Percentiles rank a stretch among this genome's conserved stretches.
These are phyloP conservation scores for Equus przewalskii DNA, from an alignment of 2,113 vertebrate genomes.

Conservation along the genomic window DNA sequence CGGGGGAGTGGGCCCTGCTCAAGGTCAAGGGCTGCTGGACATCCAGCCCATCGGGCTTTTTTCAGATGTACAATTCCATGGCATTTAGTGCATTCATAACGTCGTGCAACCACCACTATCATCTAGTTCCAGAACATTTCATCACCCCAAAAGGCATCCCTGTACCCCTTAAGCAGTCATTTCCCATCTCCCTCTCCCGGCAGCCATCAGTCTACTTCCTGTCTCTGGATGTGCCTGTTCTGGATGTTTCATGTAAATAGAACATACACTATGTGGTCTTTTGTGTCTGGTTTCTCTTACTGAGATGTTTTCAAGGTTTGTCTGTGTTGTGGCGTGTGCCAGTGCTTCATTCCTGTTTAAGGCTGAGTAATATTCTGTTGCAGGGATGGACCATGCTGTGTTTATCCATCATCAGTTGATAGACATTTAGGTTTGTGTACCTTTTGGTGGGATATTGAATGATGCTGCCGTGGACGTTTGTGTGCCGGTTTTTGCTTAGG, in stretches of 20 bases:
- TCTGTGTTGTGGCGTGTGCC: not conserved
- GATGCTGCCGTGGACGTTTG: too few species aligned
- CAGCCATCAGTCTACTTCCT: too few species aligned
- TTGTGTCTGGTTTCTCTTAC: not conserved
- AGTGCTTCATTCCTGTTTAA: not conserved
- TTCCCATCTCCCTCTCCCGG: too few species aligned
- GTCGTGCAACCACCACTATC: not conserved
- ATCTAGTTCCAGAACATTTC: not conserved
- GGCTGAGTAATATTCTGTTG: not conserved
- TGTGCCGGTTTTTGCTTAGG: too few species aligned
- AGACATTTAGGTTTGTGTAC: not conserved
- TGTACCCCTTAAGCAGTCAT: too few species aligned
- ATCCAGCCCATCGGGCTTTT: too few species aligned
- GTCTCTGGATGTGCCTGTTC: too few species aligned
- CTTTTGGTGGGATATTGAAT: too few species aligned
- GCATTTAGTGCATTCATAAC: not conserved
- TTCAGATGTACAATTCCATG: accelerated
- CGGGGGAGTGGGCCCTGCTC: not conserved
- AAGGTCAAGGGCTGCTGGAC: not conserved
- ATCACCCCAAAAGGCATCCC: not conserved
- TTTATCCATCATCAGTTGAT: not conserved
- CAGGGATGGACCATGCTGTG: not conserved
- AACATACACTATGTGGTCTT: too few species aligned
- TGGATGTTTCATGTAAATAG: too few species aligned
- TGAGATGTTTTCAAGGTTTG: too few species aligned